Evolutionary conservation across 2,113 vertebrate species (phyloP).

Genomic region (Zeus faber): DNA sequence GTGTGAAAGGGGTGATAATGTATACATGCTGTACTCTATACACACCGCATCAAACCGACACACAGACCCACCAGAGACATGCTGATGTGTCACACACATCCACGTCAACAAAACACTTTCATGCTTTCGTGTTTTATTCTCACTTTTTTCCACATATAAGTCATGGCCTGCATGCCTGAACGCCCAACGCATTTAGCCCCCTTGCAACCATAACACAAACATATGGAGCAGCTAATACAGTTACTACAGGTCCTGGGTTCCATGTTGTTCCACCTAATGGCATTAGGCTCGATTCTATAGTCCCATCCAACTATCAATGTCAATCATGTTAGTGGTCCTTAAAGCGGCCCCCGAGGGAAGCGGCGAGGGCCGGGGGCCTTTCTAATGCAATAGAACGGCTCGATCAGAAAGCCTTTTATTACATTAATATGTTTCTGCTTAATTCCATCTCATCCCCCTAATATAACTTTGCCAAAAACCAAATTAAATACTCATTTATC

Average conservation of each 20-base stretch:
- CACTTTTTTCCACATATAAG: conserved; percentile 37
- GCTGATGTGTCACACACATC: background rate
- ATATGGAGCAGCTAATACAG: conserved; percentile 67
- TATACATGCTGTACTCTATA: too few relatives aligned
- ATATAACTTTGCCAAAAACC: conserved; percentile 78
- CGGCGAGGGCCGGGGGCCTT: conserved; percentile 26
- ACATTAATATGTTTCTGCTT: conserved; percentile 74
- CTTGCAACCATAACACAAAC: conserved; percentile 56
- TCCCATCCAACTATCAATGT: conserved; percentile 67
- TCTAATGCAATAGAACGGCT: conserved; percentile 61
- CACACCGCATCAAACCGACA: too few relatives aligned
- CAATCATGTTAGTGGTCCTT: conserved; percentile 59
- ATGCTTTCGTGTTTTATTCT: too few relatives aligned
- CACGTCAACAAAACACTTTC: too few relatives aligned
- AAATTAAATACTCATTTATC: conserved; percentile 86
- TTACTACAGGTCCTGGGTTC: conserved; percentile 57
- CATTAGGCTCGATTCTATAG: conserved; percentile 56
- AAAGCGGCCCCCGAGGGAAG: conserved; percentile 43
- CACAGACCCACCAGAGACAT: too few relatives aligned
- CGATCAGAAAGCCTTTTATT: conserved; percentile 75
- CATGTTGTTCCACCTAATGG: conserved; percentile 47
- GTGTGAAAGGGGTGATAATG: too few relatives aligned
- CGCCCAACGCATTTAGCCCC: conserved; percentile 45
- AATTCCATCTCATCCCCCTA: conserved; percentile 80
- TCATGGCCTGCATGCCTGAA: conserved; percentile 44